Base-by-base conservation (phyloP, 2,888 invertebrate genomes). In the Glyphotaelius pellucidus region DNA sequence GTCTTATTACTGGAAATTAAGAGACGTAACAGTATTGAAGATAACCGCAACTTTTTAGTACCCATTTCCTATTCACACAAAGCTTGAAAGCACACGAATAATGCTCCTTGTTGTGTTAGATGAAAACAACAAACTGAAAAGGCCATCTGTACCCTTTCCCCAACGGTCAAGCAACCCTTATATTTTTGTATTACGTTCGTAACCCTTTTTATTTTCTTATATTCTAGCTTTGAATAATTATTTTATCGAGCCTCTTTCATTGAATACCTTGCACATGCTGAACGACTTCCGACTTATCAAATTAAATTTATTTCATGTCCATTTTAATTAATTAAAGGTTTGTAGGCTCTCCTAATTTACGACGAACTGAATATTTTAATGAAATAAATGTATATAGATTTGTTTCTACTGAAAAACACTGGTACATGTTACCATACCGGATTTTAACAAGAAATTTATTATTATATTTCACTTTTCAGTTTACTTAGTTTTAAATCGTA, bases 161-260 rank as follows among this genome's bases (percentile, higher is more conserved):
- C 87, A 87, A 87, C 87, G 87, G 87, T 87, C 87, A 87, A 87
- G 19, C 52, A 87, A 67, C 87, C 87, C 87, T 67, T 87, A 11
- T 67, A 19, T 15, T 87, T 31, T 30, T 67, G 31, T 42, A 30
- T 47, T 38, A 47, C 30, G 15, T 42, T 30, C 30, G 30, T 25
- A 85, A 14, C 35, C 85, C 85, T 38, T 38, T 38, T 14, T 85
- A 86, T 42, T 47, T 30, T 47, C 42, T 42, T 15, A 81, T 31
- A 32, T 15, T 32, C 25, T n/a, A n/a, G n/a, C n/a, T 67, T 67
- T 67, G 67, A 67, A 67, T 67, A 67, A 67, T 67, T 67, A 67
- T 67, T 67, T 1, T 67, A 67, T 81, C 31, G 19, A 81, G 15
- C 81, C 31, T 80, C 80, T 81, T 32, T 19, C 32, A 81, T 32